Evolutionary conservation across 2,888 invertebrate genomes (phyloP), one percentile per base, ranked within the genome.

Genomic region (Coleophora deauratella): DNA sequence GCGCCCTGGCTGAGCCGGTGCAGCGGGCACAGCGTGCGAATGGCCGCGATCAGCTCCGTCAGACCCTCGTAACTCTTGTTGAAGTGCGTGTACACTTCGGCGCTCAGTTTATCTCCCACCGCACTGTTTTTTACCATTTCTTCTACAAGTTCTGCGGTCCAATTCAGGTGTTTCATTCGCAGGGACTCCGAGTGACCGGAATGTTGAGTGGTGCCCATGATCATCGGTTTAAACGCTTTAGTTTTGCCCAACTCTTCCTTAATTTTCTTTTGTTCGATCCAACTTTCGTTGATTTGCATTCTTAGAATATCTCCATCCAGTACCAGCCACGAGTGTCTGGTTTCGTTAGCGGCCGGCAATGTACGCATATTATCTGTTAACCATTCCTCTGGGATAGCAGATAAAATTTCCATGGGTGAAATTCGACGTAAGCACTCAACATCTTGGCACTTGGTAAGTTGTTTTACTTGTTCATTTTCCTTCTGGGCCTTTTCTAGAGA

Each of bases 11-110:
- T 90, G 38, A 93, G 86, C 9, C 88, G 88, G 35, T 92, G 80
- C 41, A 95, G 71, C 1, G 96, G 95, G 59, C 95, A 96, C 36
- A 93, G 86, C 1, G 91, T 93, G 40, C 94, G 89, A 15, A 95
- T 89, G 51, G 94, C 92, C 0, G 94, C 91, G 21, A 94, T 91
- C 87, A 95, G 88, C 38, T 91, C 82, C 11, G 90, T 89, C 35
- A 94, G 73, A 27, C 92, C 93, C 43, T 86, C 80, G 82, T 93
- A 90, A 1, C 90, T 91, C 41, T 88, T 81, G 48, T 92, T 91
- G 63, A 93, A 93, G 47, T 89, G 85, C 28, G 75, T 67, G n/a
- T 91, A 86, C 10, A 90, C 88, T 47, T 90, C 87, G 1, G 88
- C 86, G 0, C 90, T 88, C 30, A 92, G 62, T 44, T 87, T 78